These are phyloP conservation scores for Carettochelys insculpta DNA, from an alignment of 2,113 vertebrate genomes.

Conservation along the genomic window DNA sequence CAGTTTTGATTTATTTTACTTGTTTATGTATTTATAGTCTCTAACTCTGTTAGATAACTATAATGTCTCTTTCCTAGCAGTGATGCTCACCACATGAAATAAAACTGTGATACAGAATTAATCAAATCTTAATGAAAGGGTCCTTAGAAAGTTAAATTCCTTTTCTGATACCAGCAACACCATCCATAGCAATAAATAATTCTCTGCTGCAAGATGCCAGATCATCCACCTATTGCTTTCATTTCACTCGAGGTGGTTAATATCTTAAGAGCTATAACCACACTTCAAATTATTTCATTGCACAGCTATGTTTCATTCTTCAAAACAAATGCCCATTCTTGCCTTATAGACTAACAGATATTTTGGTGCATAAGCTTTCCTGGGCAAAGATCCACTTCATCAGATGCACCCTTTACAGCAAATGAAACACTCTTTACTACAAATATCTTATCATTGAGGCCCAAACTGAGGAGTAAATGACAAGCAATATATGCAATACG, in stretches of 20 bases:
- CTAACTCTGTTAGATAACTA: constrained; percentile 60
- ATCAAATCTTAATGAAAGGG: constrained; percentile 72
- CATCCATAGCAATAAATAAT: constrained; percentile 41
- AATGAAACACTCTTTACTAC: background rate
- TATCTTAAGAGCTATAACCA: constrained; percentile 47
- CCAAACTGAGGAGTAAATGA: background rate
- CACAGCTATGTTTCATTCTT: constrained; percentile 24
- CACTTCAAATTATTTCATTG: constrained; percentile 8
- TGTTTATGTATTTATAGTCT: constrained; percentile 1
- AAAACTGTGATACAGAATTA: constrained; percentile 60
- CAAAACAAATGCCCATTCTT: background rate
- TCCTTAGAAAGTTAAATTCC: constrained; percentile 69
- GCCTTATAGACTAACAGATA: no score
- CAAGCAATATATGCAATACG: background rate
- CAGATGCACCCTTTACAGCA: no score
- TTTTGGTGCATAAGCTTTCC: no score
- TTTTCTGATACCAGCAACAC: constrained; percentile 1
- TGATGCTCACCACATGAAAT: constrained; percentile 67
- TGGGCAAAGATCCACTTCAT: no score
- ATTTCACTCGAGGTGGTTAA: constrained; percentile 38
- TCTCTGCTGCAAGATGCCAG: constrained; percentile 23
- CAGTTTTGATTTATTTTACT: background rate
- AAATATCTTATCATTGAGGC: background rate
- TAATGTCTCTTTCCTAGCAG: constrained; percentile 51
- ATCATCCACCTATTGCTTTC: constrained; percentile 57